Evolutionary conservation across 2,888 invertebrate genomes (phyloP), one percentile per base, ranked within the genome.

Genomic region (Mythimna albipuncta): DNA sequence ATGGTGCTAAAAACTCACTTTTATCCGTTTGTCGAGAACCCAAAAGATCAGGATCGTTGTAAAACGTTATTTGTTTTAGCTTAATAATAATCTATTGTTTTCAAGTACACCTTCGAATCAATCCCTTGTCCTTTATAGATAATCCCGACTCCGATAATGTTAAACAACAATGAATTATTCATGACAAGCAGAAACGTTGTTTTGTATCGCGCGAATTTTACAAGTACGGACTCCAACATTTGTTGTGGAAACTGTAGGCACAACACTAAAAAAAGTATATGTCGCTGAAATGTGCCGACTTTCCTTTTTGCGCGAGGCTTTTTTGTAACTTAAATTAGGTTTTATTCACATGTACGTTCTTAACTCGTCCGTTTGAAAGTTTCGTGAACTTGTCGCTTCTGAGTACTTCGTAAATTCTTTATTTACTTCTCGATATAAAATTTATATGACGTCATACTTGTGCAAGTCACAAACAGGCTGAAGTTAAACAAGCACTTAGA

Each of bases 271-370:
- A 77, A 52, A 77, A 62, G 65, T 77, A 67, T 63, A 77, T 59
- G 67, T 41, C 35, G 69, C 58, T 54, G 47, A 84, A 79, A 72
- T 72, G 74, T 83, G 58, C 35, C 65, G 26, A 81, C 72, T 75
- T 85, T 58, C 32, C 66, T 77, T 64, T 59, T 71, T 54, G n/a
- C 64, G 41, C 52, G 44, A 19, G 19, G 70, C 58, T 75, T 84
- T 83, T 85, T 82, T 75, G 62, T 65, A 84, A 84, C 74, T 85
- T 84, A 81, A 84, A 84, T 84, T 71, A 77, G 75, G 73, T 80
- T 85, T 80, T 72, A 82, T 78, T 80, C 66, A 77, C 74, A 62
- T 77, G 68, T 63, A 72, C 61, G 64, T 64, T 79, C 64, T 78
- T 75, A 79, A 66, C 69, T 63, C 55, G 50, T 75, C 72, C 69